A percentile compares a stretch with the other conserved stretches of the same genome.
phyloP scores from a whole-genome alignment of 2,888 invertebrate species.

The Schrankia costaestrigalis region DNA sequence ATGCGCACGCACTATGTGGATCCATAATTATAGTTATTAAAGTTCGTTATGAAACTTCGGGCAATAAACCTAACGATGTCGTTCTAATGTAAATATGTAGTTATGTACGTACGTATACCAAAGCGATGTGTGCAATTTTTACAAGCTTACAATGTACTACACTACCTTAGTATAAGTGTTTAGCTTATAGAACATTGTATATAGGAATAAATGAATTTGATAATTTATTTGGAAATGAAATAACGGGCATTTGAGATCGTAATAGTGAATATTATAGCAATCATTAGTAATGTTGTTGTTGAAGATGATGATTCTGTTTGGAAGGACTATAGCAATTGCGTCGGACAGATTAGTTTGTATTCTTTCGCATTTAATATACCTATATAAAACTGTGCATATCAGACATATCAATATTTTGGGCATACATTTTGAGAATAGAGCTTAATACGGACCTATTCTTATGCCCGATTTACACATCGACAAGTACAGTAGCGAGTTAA shows the following conservation, averaged over 20 bases:
- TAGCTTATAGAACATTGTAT: slow-evolving; percentile 49
- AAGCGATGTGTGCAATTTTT: slow-evolving; percentile 81
- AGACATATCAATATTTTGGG: slow-evolving; percentile 19
- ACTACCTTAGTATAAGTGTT: slow-evolving; percentile 52
- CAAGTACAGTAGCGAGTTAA: too few relatives aligned
- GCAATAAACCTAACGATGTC: slow-evolving; percentile 70
- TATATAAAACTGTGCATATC: slow-evolving; percentile 10
- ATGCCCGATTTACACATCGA: too few relatives aligned
- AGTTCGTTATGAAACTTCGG: slow-evolving; percentile 60
- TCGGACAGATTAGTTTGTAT: neutral
- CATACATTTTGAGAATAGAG: too few relatives aligned
- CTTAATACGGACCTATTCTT: too few relatives aligned
- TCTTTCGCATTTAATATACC: slow-evolving; percentile 22
- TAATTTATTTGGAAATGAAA: slow-evolving; percentile 36
- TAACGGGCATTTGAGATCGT: slow-evolving; percentile 25
- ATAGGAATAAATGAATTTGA: slow-evolving; percentile 36
- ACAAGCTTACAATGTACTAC: slow-evolving; percentile 74
- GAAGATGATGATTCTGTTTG: slow-evolving; percentile 16
- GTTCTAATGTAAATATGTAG: slow-evolving; percentile 75
- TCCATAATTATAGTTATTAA: slow-evolving; percentile 6
- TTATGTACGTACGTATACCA: slow-evolving; percentile 78
- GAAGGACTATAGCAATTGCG: too few relatives aligned
- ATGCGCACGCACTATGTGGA: slow-evolving; percentile 12
- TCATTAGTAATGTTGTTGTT: slow-evolving; percentile 23
- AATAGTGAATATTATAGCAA: slow-evolving; percentile 19